Evolutionary conservation across 2,797 vertebrate species (phyloP).

Genomic region (Acrossocheilus fasciatus): DNA sequence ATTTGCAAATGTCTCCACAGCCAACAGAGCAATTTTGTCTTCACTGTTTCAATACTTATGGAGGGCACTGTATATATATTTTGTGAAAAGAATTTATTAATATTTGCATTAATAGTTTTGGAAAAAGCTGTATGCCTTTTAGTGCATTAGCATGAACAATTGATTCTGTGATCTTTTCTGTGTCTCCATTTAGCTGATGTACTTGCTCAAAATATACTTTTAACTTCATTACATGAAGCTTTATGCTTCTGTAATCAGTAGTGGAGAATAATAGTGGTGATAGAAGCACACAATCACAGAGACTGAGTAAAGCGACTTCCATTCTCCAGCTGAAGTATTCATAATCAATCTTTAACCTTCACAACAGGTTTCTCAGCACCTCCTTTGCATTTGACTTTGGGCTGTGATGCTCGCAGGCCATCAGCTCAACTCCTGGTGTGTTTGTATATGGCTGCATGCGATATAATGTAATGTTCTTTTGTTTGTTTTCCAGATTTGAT

Average conservation of each 20-base stretch:
- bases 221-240: no score
- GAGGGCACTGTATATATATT: no score
- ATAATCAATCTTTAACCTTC: constrained; percentile 24
- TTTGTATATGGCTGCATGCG: constrained; percentile 40
- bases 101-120: background rate
- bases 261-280: background rate
- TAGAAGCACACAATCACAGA: background rate
- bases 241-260: background rate
- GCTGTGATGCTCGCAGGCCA: constrained; percentile 5
- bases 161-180: background rate
- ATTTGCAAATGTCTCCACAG: no score
- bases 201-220: no score
- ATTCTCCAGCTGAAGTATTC: background rate
- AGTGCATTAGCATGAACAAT: background rate
- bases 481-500: constrained; percentile 56
- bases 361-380: background rate
- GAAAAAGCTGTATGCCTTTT: background rate
- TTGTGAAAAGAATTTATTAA: no score
- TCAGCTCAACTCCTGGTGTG: constrained; percentile 25
- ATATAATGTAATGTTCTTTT: constrained; percentile 55
- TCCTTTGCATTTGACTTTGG: constrained; percentile 11
- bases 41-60: no score
- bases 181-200: no score
- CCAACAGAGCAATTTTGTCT: no score
- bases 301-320: background rate